Conservation (phyloP, 1,140 invertebrate genomes). For the Venturia canescens region DNA sequence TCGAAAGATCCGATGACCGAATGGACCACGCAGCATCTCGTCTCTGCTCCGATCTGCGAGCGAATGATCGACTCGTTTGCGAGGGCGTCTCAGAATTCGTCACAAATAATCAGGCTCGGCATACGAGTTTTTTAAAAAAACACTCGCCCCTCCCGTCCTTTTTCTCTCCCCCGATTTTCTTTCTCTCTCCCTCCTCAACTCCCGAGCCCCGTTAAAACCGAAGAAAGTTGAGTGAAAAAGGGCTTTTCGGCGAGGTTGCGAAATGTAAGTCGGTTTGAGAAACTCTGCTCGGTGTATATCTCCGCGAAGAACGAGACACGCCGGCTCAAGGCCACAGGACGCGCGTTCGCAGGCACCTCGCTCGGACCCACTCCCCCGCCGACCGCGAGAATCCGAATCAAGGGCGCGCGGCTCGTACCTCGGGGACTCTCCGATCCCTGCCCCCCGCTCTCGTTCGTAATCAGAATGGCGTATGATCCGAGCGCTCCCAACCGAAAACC, state of each 20-base stretch:
- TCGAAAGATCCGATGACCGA: not conserved
- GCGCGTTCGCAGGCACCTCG: not conserved
- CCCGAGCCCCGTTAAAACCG: too few relatives aligned
- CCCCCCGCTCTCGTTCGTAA: not conserved
- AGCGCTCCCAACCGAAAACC: too few relatives aligned
- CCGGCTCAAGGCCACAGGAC: conserved; percentile 71
- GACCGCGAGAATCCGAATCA: conserved; percentile 67
- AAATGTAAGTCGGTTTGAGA: conserved; percentile 63
- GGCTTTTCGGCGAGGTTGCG: too few relatives aligned
- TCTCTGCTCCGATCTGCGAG: not conserved
- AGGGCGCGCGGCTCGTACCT: conserved; percentile 62
- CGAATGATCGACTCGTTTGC: not conserved
- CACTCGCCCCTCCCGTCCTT: not conserved
- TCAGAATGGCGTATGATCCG: too few relatives aligned
- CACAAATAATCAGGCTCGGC: not conserved
- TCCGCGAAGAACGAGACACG: conserved; percentile 68
- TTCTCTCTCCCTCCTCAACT: not conserved
- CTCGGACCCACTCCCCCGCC: conserved; percentile 70
- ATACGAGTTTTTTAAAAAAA: not conserved
- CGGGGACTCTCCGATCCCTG: conserved; percentile 39
- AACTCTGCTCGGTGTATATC: conserved; percentile 59
- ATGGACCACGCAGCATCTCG: not conserved
- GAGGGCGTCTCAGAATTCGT: not conserved
- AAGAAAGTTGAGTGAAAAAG: too few relatives aligned
- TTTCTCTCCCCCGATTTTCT: not conserved